Evolutionary conservation across 2,113 vertebrate species (phyloP), one percentile per base, ranked within the genome.

Genomic region (Thinocorus orbignyianus): DNA sequence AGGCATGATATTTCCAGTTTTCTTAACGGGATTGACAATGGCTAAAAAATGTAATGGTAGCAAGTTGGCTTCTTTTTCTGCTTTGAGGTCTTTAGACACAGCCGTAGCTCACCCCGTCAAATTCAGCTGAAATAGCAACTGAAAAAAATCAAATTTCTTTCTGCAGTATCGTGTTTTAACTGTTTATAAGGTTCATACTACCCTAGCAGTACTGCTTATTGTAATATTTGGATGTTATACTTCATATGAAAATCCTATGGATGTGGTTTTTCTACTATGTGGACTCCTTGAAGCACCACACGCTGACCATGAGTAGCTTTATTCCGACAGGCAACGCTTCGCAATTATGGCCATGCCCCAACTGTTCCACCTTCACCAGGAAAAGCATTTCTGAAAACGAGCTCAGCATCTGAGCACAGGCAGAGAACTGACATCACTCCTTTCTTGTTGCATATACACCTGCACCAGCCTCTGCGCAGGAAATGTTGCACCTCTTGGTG

Each of bases 361-460:
- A 0, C 6, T 15, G 1, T 13, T 28, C 54, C 57, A 15, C 33
- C 39, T 72, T 41, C n/a, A 1, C 19, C 2, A 42, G 92, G n/a
- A 17, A 26, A 88, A 31, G 12, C 1, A 0, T 15, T 55, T 11
- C 91, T 35, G 78, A 4, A 4, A 33, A 24, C 1, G 11, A 48
- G 7, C 8, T 31, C 46, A 13, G 68, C 1, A 0, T 1, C 0
- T 0, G 26, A 13, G 13, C 2, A 0, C 30, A 54, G 74, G 5
- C 82, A 17, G 37, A 33, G 52, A 49, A 8, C 13, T 3, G 70
- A 8, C n/a, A 66, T 6, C 39, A 18, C 39, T 54, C 49, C 58
- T 20, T 31, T 33, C 64, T 37, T 37, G 55, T 49, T 71, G 81
- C 0, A 0, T 10, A 0, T 7, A 22, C 79, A 46, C 61, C 1